Evolutionary conservation across 2,888 invertebrate species (phyloP).

Genomic region (Cactoblastis cactorum): DNA sequence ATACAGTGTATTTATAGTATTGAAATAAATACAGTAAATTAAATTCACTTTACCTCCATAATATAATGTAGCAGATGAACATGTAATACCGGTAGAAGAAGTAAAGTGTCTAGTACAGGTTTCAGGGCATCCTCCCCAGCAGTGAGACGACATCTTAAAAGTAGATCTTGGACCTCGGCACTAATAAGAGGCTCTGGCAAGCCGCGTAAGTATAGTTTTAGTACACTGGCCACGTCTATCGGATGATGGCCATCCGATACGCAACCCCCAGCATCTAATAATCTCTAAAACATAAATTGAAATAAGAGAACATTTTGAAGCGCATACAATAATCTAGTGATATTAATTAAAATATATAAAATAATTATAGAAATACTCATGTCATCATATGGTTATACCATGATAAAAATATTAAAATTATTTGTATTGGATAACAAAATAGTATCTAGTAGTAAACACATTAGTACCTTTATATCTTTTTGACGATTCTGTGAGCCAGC

Average conservation of each 20-base stretch:
- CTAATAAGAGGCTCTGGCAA: conserved; percentile 90
- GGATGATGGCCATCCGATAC: conserved; percentile 86
- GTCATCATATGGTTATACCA: no score
- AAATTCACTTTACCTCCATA: conserved; percentile 82
- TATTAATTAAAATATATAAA: no score
- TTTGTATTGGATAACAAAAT: no score
- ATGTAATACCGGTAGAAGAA: conserved; percentile 87
- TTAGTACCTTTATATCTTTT: conserved; percentile 88
- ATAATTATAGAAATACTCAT: no score
- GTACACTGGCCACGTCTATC: conserved; percentile 90
- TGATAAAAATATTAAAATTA: no score
- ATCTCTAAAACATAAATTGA: conserved; percentile 63
- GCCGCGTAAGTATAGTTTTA: conserved; percentile 91
- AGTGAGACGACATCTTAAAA: conserved; percentile 83
- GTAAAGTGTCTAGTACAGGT: conserved; percentile 83
- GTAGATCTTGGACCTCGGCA: conserved; percentile 87
- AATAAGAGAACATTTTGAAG: not conserved
- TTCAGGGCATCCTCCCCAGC: conserved; percentile 79
- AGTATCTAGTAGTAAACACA: no score
- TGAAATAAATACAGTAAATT: no score
- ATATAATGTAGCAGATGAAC: conserved; percentile 89
- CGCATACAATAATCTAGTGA: no score
- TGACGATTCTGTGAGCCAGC: conserved; percentile 91
- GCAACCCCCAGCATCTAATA: conserved; percentile 84
- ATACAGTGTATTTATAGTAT: no score